Evolutionary conservation across 2,797 vertebrate genomes (phyloP), one percentile per base, ranked within the genome.

Genomic region (Acropternis orthonyx): DNA sequence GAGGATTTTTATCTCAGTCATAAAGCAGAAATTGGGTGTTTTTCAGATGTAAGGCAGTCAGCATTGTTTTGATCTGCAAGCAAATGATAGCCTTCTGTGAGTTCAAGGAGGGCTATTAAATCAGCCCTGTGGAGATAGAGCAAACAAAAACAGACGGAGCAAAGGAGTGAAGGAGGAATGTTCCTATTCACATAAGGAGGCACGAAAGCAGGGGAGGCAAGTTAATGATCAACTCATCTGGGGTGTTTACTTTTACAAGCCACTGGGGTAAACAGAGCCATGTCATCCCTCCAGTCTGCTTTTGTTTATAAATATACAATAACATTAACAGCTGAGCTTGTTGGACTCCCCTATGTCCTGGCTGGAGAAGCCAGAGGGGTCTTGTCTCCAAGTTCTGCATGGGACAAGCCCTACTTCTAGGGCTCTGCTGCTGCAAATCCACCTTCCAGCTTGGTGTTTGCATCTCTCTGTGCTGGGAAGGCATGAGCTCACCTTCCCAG

Each of bases 31-130:
- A 69, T 22, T 63, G 43, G 36, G 82, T 46, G 23, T 4, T 61
- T 84, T 94, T 81, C 78, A 96, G 95, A 96, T 88, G 46, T 55
- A 93, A 97, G 92, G 62, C 93, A 95, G 95, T 81, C 95, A 95
- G 88, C 80, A 72, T 49, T 94, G 85, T 97, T 97, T 94, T 96
- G 93, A 95, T 95, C 77, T 82, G 89, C 94, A 85, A 93, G 96
- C 94, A 94, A 91, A 97, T 14, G 92, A 96, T 86, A 85, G 94
- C 86, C 67, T 94, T 90, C 77, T 88, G 87, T 0, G 10, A 96
- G 96, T 95, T 98, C 96, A 96, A 96, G 97, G 90, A 98, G 93
- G 96, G 89, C 95, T 97, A 90, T 89, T 94, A 93, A 95, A 85
- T 86, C 95, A 96, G 96, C 83, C 88, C 91, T 77, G 74, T 95